Evolutionary conservation across 2,888 invertebrate species (phyloP), one percentile per base, ranked within the genome.

Genomic region (Lypha dubia): DNA sequence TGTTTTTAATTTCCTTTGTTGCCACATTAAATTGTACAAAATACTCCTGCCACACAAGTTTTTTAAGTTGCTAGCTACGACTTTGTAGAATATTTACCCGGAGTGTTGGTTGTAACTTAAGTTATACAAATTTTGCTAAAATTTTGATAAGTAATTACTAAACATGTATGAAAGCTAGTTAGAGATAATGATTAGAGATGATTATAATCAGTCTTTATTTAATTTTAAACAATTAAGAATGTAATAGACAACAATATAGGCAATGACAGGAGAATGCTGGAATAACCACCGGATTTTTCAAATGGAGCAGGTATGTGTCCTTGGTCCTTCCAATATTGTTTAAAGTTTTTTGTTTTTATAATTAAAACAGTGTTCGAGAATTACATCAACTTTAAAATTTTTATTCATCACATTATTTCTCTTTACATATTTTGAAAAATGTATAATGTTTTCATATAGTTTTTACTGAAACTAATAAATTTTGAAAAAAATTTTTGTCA

Each of bases 1-100:
- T 83, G 79, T 79, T 70, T 74, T 74, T 75, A 68, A 79, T 62
- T 80, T 74, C 60, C 58, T 60, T 35, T 74, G 74, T 67, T 80
- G 74, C 60, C 60, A 74, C 38, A 49, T 65, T 65, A 44, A 28
- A 20, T 70, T 53, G 9, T 51, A 51, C 51, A 79, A 79, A 70
- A 73, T 51, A 41, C 73, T 79, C 49, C 28, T 22, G 49, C 79
- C 65, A 73, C 53, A 53, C 13, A 70, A 53, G n/a, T 60, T n/a
- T 11, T 13, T 62, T 62, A n/a, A 15, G 2, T 41, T 2, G 17
- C n/a, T 41, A 38, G n/a, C 24, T 3, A 13, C n/a, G 53, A 62
- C 22, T 70, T 62, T 41, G n/a, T n/a, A 41, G 35, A 13, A 11
- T 11, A 22, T 60, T 58, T 11, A 32, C 5, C 32, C n/a, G n/a